Base-by-base conservation (phyloP, 2,797 vertebrate genomes). In the Scomberomorus guttatus region DNA sequence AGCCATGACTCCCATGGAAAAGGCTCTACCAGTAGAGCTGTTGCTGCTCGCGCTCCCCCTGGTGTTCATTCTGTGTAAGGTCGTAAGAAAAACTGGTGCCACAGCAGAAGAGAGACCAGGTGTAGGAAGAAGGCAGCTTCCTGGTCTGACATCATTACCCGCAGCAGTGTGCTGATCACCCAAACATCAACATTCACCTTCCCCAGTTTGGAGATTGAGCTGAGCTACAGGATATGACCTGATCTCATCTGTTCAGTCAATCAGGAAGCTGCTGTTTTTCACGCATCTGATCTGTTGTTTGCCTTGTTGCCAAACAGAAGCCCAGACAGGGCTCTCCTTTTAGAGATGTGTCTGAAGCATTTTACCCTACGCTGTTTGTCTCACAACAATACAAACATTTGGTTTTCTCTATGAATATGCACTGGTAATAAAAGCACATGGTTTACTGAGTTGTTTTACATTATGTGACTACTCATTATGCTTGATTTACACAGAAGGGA, bases 391-490 rank as follows among this genome's bases (percentile, higher is more conserved):
- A 77, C 74, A 71, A 81, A 75, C 73, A 63, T 77, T 84, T 73
- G 83, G 82, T 88, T 93, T 92, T 92, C 88, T 94, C 84, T 92
- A 87, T 94, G 72, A 93, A 95, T 94, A 95, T 94, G 93, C 94
- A 95, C 93, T 94, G 93, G 92, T 95, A 96, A 95, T 96, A 96
- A 96, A 96, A 96, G 95, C 95, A 95, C 95, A 96, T 93, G 88
- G 87, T 95, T 95, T 94, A 94, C 87, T 77, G 80, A 91, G 69
- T 6, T 71, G 59, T 65, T n/a, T 32, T 57, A 13, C 27, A 62
- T 18, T 12, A 29, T 72, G 8, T 83, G 25, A 34, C 18, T 65
- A 5, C 6, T 64, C 18, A 44, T 25, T 68, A 50, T 48, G n/a
- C 46, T 34, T 69, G 7, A 61, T 29, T 64, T 62, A 25, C 50